A percentile compares a stretch with the other conserved stretches of the same genome.
Evolutionary conservation across 2,113 vertebrate genomes (phyloP).

Genomic region (Calidris pygmaea): DNA sequence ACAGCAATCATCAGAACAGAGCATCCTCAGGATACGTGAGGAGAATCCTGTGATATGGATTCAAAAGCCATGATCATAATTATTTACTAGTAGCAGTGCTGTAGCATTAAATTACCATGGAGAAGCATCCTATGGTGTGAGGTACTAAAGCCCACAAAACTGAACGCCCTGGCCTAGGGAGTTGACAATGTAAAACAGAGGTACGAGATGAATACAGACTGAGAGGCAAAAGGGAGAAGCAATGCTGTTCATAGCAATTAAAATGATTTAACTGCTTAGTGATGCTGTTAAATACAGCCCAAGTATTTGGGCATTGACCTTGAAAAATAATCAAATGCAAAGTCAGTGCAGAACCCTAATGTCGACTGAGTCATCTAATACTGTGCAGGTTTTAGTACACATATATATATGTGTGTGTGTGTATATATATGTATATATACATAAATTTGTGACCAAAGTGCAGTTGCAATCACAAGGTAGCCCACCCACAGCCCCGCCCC

Average conservation of each 20-base stretch:
- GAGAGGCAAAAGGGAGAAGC: neutral
- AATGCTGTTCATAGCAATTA: neutral
- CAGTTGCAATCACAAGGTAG: neutral
- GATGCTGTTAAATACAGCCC: neutral
- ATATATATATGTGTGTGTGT: fast-evolving
- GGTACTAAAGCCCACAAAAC: neutral
- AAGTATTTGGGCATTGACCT: neutral
- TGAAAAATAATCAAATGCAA: neutral
- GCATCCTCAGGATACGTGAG: neutral
- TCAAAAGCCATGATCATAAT: neutral
- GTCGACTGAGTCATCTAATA: neutral
- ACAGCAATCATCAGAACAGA: neutral
- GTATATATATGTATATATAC: too few species aligned
- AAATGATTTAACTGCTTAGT: neutral
- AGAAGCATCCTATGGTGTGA: neutral
- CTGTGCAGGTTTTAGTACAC: neutral
- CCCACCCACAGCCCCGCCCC: neutral
- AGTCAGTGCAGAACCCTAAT: neutral
- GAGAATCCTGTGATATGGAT: neutral
- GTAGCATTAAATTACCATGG: neutral
- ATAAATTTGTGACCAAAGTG: neutral
- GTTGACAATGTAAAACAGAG: neutral
- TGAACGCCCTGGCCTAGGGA: neutral
- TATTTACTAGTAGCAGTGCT: neutral
- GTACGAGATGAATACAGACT: neutral